phyloP scores from a whole-genome alignment of 2,888 invertebrate species.

The Zygothrica quintamaculata region DNA sequence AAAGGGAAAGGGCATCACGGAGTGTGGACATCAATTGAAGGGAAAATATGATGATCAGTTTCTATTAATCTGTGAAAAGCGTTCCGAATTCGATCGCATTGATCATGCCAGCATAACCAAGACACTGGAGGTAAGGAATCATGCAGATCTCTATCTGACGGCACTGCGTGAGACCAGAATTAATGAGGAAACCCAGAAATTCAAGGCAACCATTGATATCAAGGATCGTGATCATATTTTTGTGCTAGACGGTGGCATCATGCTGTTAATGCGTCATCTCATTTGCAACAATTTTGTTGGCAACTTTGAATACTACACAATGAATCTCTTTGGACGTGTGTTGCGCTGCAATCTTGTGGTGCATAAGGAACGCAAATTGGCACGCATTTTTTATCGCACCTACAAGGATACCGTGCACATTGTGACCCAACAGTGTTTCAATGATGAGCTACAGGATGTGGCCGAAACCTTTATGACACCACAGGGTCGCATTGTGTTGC shows the following conservation, averaged over 20 bases:
- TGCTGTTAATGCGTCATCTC: constrained; percentile 79
- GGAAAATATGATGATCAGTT: constrained; percentile 80
- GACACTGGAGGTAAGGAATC: constrained; percentile 69
- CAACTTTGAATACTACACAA: constrained; percentile 73
- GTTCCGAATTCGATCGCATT: constrained; percentile 77
- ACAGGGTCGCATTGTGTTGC: constrained; percentile 74
- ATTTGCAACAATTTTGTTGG: constrained; percentile 75
- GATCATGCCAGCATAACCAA: constrained; percentile 77
- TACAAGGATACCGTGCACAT: constrained; percentile 68
- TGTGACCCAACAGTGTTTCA: constrained; percentile 77
- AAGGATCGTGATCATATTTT: constrained; percentile 77
- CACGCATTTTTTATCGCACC: constrained; percentile 77
- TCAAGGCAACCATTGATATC: constrained; percentile 76
- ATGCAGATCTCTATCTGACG: constrained; percentile 64
- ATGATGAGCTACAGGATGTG: constrained; percentile 73
- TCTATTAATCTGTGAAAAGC: constrained; percentile 75
- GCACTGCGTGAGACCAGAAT: constrained; percentile 74
- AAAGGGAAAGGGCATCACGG: constrained; percentile 63
- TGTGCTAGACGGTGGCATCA: constrained; percentile 79
- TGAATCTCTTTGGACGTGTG: constrained; percentile 77
- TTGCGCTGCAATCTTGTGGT: constrained; percentile 71
- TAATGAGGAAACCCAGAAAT: constrained; percentile 74
- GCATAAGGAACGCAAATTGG: constrained; percentile 64
- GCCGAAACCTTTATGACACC: constrained; percentile 76
- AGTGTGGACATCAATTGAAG: constrained; percentile 73